Percentiles rank a stretch among this genome's conserved stretches.
These are phyloP conservation scores for Enteromius trimaculatus DNA, from an alignment of 2,797 vertebrate genomes.

Conservation along the genomic window DNA sequence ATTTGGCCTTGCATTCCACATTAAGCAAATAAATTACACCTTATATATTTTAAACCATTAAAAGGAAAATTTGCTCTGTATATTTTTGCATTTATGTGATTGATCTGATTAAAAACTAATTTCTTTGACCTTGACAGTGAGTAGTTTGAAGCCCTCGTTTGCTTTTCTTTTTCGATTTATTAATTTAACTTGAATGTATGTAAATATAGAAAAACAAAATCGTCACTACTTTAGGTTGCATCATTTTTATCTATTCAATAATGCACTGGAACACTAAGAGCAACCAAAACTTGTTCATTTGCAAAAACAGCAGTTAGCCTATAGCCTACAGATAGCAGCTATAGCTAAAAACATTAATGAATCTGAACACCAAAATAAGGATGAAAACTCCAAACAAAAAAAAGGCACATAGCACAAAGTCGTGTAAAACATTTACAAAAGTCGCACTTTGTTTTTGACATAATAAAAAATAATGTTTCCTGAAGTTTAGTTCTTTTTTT, in stretches of 20 bases:
- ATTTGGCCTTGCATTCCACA: slow-evolving; percentile 10
- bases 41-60: not conserved
- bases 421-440: too few species aligned
- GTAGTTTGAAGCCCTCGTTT: not conserved
- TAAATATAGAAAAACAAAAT: not conserved
- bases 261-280: not conserved
- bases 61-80: not conserved
- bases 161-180: not conserved
- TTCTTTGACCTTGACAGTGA: not conserved
- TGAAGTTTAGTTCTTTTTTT: not conserved
- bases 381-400: not conserved
- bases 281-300: not conserved
- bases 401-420: not conserved
- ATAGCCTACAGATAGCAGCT: too few species aligned
- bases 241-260: not conserved
- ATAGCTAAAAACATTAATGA: too few species aligned
- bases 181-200: not conserved
- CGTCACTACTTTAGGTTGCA: not conserved
- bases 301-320: not conserved
- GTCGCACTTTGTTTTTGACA: not conserved
- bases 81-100: not conserved
- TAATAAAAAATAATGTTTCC: not conserved
- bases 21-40: not conserved
- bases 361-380: not conserved
- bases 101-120: not conserved